Conservation (phyloP, 1,140 invertebrate species). For the Heliconius nattereri region DNA sequence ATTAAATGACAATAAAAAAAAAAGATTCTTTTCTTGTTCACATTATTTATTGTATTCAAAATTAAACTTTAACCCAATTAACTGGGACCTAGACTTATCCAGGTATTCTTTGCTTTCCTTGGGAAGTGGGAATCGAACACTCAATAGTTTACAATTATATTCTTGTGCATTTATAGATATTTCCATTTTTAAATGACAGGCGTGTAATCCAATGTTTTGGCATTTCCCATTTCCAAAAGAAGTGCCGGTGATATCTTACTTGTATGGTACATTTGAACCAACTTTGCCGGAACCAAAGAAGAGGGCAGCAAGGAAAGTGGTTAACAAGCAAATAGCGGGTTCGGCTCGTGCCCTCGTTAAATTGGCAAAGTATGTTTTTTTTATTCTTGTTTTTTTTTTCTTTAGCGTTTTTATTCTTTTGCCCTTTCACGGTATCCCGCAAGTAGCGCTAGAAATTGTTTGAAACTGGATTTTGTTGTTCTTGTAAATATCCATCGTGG, state of each 20-base stretch:
- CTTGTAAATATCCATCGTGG: no score
- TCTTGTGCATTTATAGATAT: neutral
- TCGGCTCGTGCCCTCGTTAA: constrained; percentile 48
- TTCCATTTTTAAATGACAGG: constrained; percentile 34
- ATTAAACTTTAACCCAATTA: no score
- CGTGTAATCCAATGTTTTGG: constrained; percentile 60
- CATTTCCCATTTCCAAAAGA: constrained; percentile 53
- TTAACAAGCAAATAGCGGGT: constrained; percentile 54
- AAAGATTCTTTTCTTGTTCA: no score
- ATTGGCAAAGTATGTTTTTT: constrained; percentile 48
- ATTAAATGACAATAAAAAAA: no score
- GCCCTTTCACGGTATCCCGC: no score
- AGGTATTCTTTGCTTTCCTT: no score
- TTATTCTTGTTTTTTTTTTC: neutral
- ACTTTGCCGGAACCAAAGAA: constrained; percentile 59
- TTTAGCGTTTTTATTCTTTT: no score
- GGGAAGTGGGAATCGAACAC: no score
- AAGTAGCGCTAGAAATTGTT: no score
- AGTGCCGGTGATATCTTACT: constrained; percentile 54
- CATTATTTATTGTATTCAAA: no score
- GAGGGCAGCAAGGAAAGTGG: constrained; percentile 52
- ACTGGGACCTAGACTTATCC: no score
- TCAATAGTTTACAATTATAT: neutral
- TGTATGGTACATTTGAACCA: constrained; percentile 75
- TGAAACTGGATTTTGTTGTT: no score